Evolutionary conservation across 2,888 invertebrate species (phyloP).

Genomic region (Hypomecis atomaria): DNA sequence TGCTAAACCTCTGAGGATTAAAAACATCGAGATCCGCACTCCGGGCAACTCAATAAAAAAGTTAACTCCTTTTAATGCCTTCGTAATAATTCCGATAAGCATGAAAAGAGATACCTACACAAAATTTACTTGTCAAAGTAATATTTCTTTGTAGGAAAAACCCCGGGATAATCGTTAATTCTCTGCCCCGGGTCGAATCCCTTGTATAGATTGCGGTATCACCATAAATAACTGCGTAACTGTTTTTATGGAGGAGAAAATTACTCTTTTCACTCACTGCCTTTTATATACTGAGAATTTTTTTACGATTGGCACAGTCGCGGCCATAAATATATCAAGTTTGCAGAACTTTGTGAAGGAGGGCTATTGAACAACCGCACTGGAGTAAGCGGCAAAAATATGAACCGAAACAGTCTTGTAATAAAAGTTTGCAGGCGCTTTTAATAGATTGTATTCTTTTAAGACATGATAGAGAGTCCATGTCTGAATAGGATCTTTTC

Average conservation of each 20-base stretch:
- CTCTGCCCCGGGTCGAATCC: conserved; percentile 76
- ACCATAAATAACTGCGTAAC: conserved; percentile 82
- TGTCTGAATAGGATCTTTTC: background rate
- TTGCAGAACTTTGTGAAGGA: conserved; percentile 25
- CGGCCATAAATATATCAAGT: conserved; percentile 30
- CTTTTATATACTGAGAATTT: conserved; percentile 70
- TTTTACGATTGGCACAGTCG: conserved; percentile 59
- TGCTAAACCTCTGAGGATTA: conserved; percentile 27
- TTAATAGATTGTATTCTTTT: conserved; percentile 11
- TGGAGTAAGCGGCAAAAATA: conserved; percentile 20
- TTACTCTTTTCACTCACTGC: conserved; percentile 77
- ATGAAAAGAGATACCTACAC: conserved; percentile 66
- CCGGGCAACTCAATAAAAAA: conserved; percentile 29
- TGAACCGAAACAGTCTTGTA: conserved; percentile 18
- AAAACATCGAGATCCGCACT: conserved; percentile 25
- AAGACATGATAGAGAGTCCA: background rate
- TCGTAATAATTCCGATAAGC: conserved; percentile 55
- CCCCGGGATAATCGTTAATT: conserved; percentile 79
- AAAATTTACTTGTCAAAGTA: conserved; percentile 78
- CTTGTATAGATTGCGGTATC: conserved; percentile 82
- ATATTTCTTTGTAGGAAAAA: conserved; percentile 76
- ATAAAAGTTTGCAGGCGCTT: conserved; percentile 28
- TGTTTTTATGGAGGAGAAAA: conserved; percentile 82
- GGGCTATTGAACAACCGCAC: conserved; percentile 25
- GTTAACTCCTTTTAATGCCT: conserved; percentile 35